Percentiles rank a stretch among this genome's conserved stretches.
phyloP scores from a whole-genome alignment of 2,797 vertebrate genomes.

The Hozukius guyotensis region DNA sequence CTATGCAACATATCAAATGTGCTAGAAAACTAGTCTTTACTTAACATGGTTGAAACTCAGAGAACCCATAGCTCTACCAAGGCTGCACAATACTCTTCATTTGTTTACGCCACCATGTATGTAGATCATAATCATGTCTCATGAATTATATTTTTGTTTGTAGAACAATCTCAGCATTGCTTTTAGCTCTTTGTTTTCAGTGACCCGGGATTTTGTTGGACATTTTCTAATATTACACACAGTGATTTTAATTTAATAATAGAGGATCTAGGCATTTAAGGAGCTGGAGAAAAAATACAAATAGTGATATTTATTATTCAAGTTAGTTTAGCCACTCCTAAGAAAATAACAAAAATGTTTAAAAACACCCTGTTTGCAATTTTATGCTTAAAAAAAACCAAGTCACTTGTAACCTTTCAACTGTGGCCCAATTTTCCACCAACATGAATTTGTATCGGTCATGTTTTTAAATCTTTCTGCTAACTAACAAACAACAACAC shows the following conservation, averaged over 20 bases:
- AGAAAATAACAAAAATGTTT: neutral
- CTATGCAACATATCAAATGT: neutral
- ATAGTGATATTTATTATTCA: neutral
- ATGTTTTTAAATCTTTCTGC: neutral
- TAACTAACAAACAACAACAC: neutral
- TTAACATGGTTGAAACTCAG: neutral
- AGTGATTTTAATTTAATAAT: neutral
- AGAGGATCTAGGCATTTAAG: neutral
- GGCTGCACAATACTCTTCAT: neutral
- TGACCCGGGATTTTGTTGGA: neutral
- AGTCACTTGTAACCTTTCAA: neutral
- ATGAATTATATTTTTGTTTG: neutral
- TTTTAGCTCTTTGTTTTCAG: neutral
- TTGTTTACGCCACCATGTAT: neutral
- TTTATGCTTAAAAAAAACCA: neutral
- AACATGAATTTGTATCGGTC: neutral
- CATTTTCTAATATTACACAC: neutral
- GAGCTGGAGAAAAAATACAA: neutral
- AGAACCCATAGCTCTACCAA: neutral
- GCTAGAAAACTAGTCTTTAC: neutral
- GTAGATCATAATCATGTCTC: neutral
- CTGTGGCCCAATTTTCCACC: neutral
- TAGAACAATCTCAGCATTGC: neutral
- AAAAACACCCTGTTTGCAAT: too few species aligned
- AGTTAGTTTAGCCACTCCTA: too few species aligned